A percentile compares a stretch with the other conserved stretches of the same genome.
Conservation (phyloP, 2,888 invertebrate genomes). For the Deilephila porcellus region DNA sequence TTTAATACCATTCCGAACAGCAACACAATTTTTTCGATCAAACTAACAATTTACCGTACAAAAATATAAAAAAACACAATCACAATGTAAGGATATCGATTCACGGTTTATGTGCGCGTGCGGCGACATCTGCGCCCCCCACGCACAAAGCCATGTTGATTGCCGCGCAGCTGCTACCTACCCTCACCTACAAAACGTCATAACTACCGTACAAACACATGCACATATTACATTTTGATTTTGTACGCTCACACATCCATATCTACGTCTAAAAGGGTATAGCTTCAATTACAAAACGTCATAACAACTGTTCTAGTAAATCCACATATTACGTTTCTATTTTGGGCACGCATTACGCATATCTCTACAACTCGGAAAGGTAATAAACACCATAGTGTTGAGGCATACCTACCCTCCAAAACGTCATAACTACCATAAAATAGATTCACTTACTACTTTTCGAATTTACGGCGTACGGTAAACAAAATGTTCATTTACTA, state of each 20-base stretch:
- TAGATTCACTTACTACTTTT: slow-evolving; percentile 5
- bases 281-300: neutral
- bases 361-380: too few species aligned
- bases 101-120: slow-evolving; percentile 63
- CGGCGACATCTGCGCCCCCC: slow-evolving; percentile 80
- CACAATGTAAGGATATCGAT: slow-evolving; percentile 61
- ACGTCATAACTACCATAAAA: neutral
- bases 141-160: slow-evolving; percentile 74
- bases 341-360: neutral
- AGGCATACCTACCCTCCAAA: neutral
- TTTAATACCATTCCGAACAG: neutral
- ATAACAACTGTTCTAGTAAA: neutral
- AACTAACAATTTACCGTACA: slow-evolving; percentile 30
- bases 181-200: neutral
- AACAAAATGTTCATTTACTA: slow-evolving; percentile 18
- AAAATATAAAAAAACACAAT: slow-evolving; percentile 33
- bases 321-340: neutral
- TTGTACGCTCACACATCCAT: neutral
- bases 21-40: slow-evolving; percentile 15
- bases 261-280: too few species aligned
- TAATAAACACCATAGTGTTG: neutral
- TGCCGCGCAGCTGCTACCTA: slow-evolving; percentile 70
- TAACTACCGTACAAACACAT: slow-evolving; percentile 2
- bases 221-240: neutral
- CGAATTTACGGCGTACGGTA: neutral